Evolutionary conservation across 2,888 invertebrate species (phyloP), one percentile per base, ranked within the genome.

Genomic region (Plebejus argus): DNA sequence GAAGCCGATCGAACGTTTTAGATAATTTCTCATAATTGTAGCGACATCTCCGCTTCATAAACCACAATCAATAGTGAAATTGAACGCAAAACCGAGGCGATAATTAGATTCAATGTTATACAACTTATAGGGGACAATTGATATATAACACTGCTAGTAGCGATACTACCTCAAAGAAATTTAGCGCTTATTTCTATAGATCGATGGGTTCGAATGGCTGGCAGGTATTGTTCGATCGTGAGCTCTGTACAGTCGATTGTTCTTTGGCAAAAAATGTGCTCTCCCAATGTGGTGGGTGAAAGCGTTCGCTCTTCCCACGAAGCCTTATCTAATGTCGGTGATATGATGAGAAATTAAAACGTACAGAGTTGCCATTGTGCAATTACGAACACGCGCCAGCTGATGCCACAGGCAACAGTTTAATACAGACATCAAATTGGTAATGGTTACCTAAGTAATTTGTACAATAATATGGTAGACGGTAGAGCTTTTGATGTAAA

Each of bases 281-380:
- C 83, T 83, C 82, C 82, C 81, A 80, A 81, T 82, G 81, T 80
- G 77, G 70, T 82, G 78, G 80, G 84, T 83, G 86, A 86, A 86
- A 86, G 83, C 85, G 83, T 82, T 82, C 83, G 81, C 77, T 83
- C 76, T 87, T 89, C 89, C 84, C 89, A 89, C 89, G 86, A 74
- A 77, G 80, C 82, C 86, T 89, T 87, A 88, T 86, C 88, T 88
- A 87, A 89, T 79, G 82, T 82, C 79, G 79, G 80, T 83, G 80
- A 83, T 81, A 81, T 79, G 81, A 80, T 79, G 80, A 81, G 83
- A 83, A 81, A 80, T 79, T 81, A 77, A 79, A 79, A 70, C 77
- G 53, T 53, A 76, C 71, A 53, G 28, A 66, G 70, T 61, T 61
- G 61, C 66, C 76, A 80, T 80, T 80, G 82, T 81, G 80, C 78